phyloP scores from a whole-genome alignment of 1,140 invertebrate genomes.

The Conopomorpha cramerella region DNA sequence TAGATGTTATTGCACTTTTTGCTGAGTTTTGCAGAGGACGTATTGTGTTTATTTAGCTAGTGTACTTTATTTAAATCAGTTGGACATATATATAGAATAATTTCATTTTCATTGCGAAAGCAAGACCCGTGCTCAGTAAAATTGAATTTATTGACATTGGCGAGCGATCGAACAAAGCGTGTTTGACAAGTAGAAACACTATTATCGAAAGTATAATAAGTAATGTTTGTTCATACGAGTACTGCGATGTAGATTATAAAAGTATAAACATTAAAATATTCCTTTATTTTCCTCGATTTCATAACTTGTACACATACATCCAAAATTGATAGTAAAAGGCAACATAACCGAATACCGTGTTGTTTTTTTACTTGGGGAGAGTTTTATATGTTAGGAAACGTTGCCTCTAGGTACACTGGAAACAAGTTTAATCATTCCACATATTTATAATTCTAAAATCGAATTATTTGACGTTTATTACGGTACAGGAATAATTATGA shows the following conservation, averaged over 20 bases:
- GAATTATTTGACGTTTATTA: too few species aligned
- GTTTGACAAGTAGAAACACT: conserved; percentile 42
- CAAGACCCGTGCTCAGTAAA: conserved; percentile 35
- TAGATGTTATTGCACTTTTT: conserved; percentile 49
- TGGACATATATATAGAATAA: conserved; percentile 44
- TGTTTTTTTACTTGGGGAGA: conserved; percentile 46
- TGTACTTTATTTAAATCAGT: conserved; percentile 54
- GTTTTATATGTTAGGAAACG: too few species aligned
- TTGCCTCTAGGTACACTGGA: too few species aligned
- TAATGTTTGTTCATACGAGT: conserved; percentile 56
- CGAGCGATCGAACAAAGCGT: conserved; percentile 51
- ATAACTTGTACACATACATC: conserved; percentile 58
- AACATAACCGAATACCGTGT: conserved; percentile 50
- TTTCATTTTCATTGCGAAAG: conserved; percentile 35
- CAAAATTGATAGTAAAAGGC: conserved; percentile 60
- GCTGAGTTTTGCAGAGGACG: conserved; percentile 36
- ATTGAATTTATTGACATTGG: conserved; percentile 29
- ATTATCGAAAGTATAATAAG: conserved; percentile 49
- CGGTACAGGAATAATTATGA: too few species aligned
- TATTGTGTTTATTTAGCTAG: conserved; percentile 42
- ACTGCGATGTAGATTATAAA: conserved; percentile 55
- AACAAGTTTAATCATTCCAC: too few species aligned
- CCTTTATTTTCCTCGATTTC: conserved; percentile 57
- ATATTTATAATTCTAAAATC: too few species aligned
- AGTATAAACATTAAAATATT: conserved; percentile 51